Evolutionary conservation across 1,140 invertebrate genomes (phyloP), one percentile per base, ranked within the genome.

Genomic region (Rhyacophila brunnea): DNA sequence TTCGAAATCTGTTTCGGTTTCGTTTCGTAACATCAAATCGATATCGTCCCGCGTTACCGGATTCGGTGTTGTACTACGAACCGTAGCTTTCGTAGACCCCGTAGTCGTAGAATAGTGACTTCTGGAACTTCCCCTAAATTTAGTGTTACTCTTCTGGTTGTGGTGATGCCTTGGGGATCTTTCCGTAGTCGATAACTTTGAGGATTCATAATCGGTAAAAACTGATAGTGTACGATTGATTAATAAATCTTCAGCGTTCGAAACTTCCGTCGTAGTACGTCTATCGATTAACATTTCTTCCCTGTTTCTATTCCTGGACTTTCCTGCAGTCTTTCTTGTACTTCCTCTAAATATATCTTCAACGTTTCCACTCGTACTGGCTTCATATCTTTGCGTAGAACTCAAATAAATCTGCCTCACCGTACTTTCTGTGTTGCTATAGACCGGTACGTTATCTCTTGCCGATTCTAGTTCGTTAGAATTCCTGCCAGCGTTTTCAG

Each of bases 1-100:
- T 36, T 60, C 58, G 17, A 40, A 60, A 32, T 60, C 38, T 1
- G 17, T 40, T 13, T 60, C 58, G 4, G 50, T 48, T 17, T 53
- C 51, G 15, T 54, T 54, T 17, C 19, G n/a, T 32, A 28, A 28
- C 3, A 28, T 28, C 23, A 28, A 28, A 28, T 28, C 23, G 9
- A 28, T 28, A 28, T 28, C 23, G 23, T 28, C 23, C 9, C 23
- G 23, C 3, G 23, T 28, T 5, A 28, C 9, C 23, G 23, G 23
- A 28, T 5, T 28, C 23, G 3, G 23, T 5, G 23, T 28, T 28
- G 23, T 28, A 28, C 3, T 28, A 5, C 23, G 23, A 28, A 5
- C 23, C 23, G 23, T 28, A 5, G 23, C 23, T 9, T 28, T 28
- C 9, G 23, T 9, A 28, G 23, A 28, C 3, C 23, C 9, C 4